Percentiles rank a stretch among this genome's conserved stretches.
Evolutionary conservation across 2,888 invertebrate genomes (phyloP).

Genomic region (Melangyna quadrimaculata): DNA sequence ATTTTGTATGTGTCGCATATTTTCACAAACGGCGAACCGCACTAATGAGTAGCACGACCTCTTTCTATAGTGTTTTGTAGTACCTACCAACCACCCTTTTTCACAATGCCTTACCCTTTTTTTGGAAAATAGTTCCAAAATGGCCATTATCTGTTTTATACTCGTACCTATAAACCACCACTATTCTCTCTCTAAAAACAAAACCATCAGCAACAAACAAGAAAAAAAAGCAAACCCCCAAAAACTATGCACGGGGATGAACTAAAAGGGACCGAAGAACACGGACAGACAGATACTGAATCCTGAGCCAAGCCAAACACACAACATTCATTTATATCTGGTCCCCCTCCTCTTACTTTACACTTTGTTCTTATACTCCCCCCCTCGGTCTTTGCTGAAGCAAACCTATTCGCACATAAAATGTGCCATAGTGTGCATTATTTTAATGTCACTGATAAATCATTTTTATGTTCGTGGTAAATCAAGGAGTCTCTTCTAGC

Average conservation of each 20-base stretch:
- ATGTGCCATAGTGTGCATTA: slow-evolving; percentile 81
- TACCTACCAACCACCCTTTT: not conserved
- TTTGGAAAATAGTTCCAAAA: slow-evolving; percentile 46
- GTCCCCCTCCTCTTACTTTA: not conserved
- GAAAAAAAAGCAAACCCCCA: slow-evolving; percentile 27
- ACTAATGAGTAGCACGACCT: slow-evolving; percentile 68
- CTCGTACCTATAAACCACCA: slow-evolving; percentile 2
- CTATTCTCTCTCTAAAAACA: slow-evolving; percentile 19
- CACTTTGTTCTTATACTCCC: not conserved
- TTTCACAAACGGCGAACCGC: slow-evolving; percentile 49
- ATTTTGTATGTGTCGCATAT: slow-evolving; percentile 73
- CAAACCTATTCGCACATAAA: slow-evolving; percentile 81
- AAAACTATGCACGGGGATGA: slow-evolving; percentile 51
- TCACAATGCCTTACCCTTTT: not conserved
- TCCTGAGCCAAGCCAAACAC: slow-evolving; percentile 58
- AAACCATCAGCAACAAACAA: slow-evolving; percentile 14
- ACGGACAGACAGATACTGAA: slow-evolving; percentile 40
- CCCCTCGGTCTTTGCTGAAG: slow-evolving; percentile 20
- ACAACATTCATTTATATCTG: slow-evolving; percentile 63
- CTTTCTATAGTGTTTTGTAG: not conserved
- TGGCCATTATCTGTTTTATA: slow-evolving; percentile 71
- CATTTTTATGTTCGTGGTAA: slow-evolving; percentile 81
- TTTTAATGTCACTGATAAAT: slow-evolving; percentile 80
- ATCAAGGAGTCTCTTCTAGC: slow-evolving; percentile 77
- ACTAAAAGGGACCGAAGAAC: slow-evolving; percentile 32